phyloP scores from a whole-genome alignment of 1,140 invertebrate genomes.

The Zaprionus gabonicus region DNA sequence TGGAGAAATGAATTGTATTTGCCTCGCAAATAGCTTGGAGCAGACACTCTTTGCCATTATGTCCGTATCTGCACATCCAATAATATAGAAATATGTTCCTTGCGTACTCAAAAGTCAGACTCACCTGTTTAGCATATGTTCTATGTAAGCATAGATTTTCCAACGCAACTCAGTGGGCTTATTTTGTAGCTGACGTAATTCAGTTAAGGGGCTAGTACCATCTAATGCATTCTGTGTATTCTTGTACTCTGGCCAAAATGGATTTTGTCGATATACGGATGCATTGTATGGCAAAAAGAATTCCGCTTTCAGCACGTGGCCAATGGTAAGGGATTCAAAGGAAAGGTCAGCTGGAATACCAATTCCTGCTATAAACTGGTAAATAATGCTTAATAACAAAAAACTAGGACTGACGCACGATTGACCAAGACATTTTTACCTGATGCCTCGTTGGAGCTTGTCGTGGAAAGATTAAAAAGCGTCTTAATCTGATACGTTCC shows the following conservation, averaged over 20 bases:
- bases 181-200: slow-evolving; percentile 18
- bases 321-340: slow-evolving; percentile 67
- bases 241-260: slow-evolving; percentile 64
- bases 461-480: slow-evolving; percentile 67
- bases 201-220: not conserved
- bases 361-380: slow-evolving; percentile 71
- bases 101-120: not conserved
- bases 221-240: not conserved
- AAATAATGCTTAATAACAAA: not conserved
- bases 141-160: slow-evolving; percentile 60
- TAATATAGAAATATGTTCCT: not conserved
- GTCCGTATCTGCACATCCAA: slow-evolving; percentile 49
- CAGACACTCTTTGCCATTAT: slow-evolving; percentile 60
- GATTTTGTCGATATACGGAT: slow-evolving; percentile 59
- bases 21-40: slow-evolving; percentile 63
- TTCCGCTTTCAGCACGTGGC: slow-evolving; percentile 66
- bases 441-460: slow-evolving; percentile 67
- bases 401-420: not conserved
- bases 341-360: slow-evolving; percentile 70
- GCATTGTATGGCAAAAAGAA: slow-evolving; percentile 68
- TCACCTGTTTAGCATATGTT: slow-evolving; percentile 61
- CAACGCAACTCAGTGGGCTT: slow-evolving; percentile 53
- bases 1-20: slow-evolving; percentile 46
- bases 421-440: slow-evolving; percentile 26
- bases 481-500: slow-evolving; percentile 14